phyloP scores from a whole-genome alignment of 2,797 vertebrate genomes.

The Channallabes apus region DNA sequence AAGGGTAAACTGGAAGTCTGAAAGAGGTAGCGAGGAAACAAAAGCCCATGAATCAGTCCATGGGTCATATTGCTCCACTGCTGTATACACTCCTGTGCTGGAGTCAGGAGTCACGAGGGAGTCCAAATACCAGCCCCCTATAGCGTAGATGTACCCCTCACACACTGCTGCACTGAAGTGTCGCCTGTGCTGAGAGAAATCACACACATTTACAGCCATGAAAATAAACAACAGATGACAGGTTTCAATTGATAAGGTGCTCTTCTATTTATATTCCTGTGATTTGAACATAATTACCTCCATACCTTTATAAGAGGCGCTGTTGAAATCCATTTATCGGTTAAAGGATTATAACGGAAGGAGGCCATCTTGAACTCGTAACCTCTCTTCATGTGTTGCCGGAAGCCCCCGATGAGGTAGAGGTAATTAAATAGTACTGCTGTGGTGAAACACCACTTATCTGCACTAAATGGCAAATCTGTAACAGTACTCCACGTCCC shows the following conservation, averaged over 20 bases:
- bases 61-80: constrained; percentile 79
- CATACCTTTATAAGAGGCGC: constrained; percentile 75
- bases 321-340: constrained; percentile 67
- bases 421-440: constrained; percentile 79
- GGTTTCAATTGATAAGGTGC: neutral
- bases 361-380: constrained; percentile 79
- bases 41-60: constrained; percentile 76
- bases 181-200: constrained; percentile 69
- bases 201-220: constrained; percentile 29
- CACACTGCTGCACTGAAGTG: constrained; percentile 79
- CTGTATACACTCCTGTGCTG: constrained; percentile 73
- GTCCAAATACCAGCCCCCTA: constrained; percentile 82
- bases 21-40: constrained; percentile 75
- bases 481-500: constrained; percentile 66
- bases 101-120: constrained; percentile 76
- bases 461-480: constrained; percentile 74
- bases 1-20: constrained; percentile 76
- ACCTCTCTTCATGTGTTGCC: constrained; percentile 66
- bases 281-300: neutral
- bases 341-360: constrained; percentile 76
- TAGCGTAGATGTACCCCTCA: constrained; percentile 73
- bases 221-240: neutral
- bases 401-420: constrained; percentile 78
- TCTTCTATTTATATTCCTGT: neutral
- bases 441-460: constrained; percentile 81